These are phyloP conservation scores for Tupaia chinensis DNA, from an alignment of 2,113 vertebrate genomes.

Conservation along the genomic window DNA sequence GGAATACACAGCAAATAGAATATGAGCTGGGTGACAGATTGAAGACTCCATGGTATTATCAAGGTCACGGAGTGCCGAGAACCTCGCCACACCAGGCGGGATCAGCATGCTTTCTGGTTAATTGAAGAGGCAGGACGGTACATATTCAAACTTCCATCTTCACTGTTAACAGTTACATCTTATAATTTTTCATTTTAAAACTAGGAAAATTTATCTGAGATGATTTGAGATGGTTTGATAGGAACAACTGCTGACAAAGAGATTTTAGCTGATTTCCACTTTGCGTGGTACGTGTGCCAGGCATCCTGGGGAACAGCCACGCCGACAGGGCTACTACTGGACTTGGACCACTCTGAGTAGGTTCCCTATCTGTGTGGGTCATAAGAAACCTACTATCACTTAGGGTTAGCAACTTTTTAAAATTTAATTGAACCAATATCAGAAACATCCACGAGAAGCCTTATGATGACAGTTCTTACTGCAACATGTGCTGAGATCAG, in stretches of 20 bases:
- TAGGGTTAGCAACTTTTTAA: not conserved
- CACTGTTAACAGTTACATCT: not conserved
- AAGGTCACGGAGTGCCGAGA: not conserved
- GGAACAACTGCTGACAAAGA: not conserved
- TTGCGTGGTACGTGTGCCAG: not conserved
- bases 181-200: not conserved
- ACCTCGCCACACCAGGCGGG: not conserved
- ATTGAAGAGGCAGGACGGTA: not conserved
- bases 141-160: not conserved
- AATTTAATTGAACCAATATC: not conserved
- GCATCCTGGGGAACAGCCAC: not conserved
- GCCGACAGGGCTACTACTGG: not conserved
- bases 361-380: not conserved
- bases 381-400: not conserved
- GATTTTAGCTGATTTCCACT: not conserved
- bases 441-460: not conserved
- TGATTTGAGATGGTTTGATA: not conserved
- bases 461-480: not conserved
- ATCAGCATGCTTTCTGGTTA: not conserved
- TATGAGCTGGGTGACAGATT: accelerated
- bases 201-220: not conserved
- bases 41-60: not conserved
- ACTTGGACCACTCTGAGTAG: not conserved
- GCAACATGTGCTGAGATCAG: not conserved
- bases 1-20: not conserved